Evolutionary conservation across 2,888 invertebrate species (phyloP), one percentile per base, ranked within the genome.

Genomic region (Bugulina stolonifera): DNA sequence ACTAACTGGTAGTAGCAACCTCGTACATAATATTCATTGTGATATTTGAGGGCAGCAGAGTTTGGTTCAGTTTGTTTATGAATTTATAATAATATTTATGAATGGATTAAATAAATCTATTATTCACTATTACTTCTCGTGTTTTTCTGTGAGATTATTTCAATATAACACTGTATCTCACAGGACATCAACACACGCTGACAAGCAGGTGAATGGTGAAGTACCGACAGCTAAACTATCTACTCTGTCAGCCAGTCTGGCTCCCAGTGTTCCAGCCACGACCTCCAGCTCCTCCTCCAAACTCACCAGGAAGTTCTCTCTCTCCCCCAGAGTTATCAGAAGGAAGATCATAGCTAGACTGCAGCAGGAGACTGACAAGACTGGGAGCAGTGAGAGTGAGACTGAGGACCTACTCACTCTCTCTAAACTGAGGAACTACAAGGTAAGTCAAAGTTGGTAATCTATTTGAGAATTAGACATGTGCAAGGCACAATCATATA

Each of bases 271-370:
- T 43, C 43, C 43, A 5, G n/a, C n/a, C n/a, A n/a, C n/a, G n/a
- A 43, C 43, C 43, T 10, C 43, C 18, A 43, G 18, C 43, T 10
- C 10, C 43, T 43, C 43, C 43, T 25, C 32, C 32, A 64, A 64
- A 32, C 32, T 64, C 10, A 64, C 29, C 27, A 27, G 64, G 32
- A 64, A 64, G 64, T 64, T 64, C 27, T 64, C 64, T 1, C 64
- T 64, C 10, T 64, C 64, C 14, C 64, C 64, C 32, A 64, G n/a
- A 64, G 64, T 64, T 5, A 64, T 64, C 27, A 25, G 64, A 25
- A 25, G 32, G 27, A 64, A 64, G 64, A 64, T 64, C 34, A 64
- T 64, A 2, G 64, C 64, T 32, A 64, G 34, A 27, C 32, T 64
- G 32, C 64, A 64, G 32, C 64, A 64, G 27, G 64, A 64, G 32